A percentile compares a stretch with the other conserved stretches of the same genome.
These are phyloP conservation scores for Frankliniella fusca DNA, from an alignment of 2,888 invertebrate species.

Conservation along the genomic window DNA sequence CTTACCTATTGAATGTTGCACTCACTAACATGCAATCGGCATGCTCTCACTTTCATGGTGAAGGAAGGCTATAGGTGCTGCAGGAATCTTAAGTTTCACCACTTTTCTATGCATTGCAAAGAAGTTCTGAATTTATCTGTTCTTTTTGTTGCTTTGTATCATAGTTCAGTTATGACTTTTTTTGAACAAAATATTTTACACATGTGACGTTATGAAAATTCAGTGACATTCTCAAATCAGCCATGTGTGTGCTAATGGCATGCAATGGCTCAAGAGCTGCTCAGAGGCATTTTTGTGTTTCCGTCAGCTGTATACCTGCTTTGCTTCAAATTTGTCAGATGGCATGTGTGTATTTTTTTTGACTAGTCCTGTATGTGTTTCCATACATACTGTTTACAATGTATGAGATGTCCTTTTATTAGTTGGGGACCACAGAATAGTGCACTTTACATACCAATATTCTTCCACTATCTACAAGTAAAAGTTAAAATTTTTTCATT, in stretches of 20 bases:
- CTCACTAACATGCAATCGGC: slow-evolving; percentile 41
- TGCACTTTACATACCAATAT: no score
- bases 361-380: no score
- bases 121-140: background rate
- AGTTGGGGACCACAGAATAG: no score
- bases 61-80: background rate
- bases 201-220: background rate
- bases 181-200: no score
- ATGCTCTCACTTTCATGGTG: background rate
- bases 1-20: slow-evolving; percentile 35
- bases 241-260: background rate
- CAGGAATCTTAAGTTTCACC: background rate
- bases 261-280: background rate
- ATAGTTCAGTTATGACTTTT: background rate
- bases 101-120: no score
- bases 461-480: no score
- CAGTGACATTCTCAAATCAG: background rate
- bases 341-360: background rate
- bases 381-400: no score
- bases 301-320: slow-evolving; percentile 2
- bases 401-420: no score
- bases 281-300: background rate
- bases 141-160: background rate
- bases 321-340: background rate
- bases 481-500: background rate